Base-by-base conservation (phyloP, 2,888 invertebrate genomes). In the Carpatolechia fugitivella region DNA sequence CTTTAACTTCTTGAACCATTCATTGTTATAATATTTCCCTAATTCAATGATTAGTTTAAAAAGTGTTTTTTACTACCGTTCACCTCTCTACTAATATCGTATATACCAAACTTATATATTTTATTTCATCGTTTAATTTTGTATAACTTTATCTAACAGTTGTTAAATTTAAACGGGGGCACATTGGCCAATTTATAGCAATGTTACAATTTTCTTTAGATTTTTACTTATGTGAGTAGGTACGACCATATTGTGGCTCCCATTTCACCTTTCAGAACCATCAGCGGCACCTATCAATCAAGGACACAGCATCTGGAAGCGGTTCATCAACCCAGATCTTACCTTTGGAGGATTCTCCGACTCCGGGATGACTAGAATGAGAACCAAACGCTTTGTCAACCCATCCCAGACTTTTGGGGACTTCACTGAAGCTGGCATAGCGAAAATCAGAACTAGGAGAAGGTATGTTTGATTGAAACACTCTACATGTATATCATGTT, bases 301-400 rank as follows among this genome's bases (percentile, higher is more conserved):
- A 11, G 54, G 14, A 31, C 84, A 80, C 59, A 66, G 51, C 14
- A 56, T 85, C 16, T 64, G 65, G 60, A 84, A 76, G 55, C 70
- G 87, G 46, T 86, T 81, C 55, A 72, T 86, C 41, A 80, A 82
- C 60, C 79, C 83, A 0, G 66, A 74, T 52, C 68, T 83, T 30
- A 66, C 78, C 0, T 59, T 68, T 3, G 82, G 81, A 33, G 70
- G 60, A 1, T 67, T 73, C 18, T 60, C 62, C 0, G 68, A 63
- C 41, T 65, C 55, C 3, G 67, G 64, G 1, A 55, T 78, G n/a
- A 56, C 59, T 40, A 83, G 75, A 54, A 74, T 87, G 31, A 77
- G 88, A 59, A 76, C 80, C 0, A 86, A 24, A 5, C 70, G 87
- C 44, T 86, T 82, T 54, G 71, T 86, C 38, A 80, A 82, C 60